phyloP scores from a whole-genome alignment of 1,140 invertebrate species.

The Drosophila paulistorum region DNA sequence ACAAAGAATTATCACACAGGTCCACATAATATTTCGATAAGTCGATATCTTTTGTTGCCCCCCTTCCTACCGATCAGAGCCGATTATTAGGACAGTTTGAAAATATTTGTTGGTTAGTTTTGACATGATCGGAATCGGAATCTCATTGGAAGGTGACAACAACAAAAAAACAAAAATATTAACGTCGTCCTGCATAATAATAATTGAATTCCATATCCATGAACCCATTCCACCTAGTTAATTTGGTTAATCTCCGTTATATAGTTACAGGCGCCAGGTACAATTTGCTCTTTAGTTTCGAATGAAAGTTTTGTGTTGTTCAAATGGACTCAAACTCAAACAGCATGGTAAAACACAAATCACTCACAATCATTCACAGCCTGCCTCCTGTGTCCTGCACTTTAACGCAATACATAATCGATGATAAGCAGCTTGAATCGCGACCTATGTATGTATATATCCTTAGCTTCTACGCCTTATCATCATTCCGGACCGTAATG shows the following conservation, averaged over 20 bases:
- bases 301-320: slow-evolving; percentile 2
- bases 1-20: neutral
- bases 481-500: neutral
- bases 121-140: too few relatives aligned
- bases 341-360: neutral
- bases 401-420: neutral
- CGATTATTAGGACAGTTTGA: neutral
- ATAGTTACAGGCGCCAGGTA: slow-evolving; percentile 13
- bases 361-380: slow-evolving; percentile 11
- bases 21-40: neutral
- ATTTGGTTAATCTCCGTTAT: slow-evolving; percentile 3
- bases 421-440: neutral
- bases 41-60: too few relatives aligned
- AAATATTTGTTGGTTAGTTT: too few relatives aligned
- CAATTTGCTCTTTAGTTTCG: slow-evolving; percentile 1
- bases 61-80: neutral
- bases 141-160: neutral
- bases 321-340: slow-evolving; percentile 3
- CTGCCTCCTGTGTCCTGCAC: neutral
- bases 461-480: neutral
- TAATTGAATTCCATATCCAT: too few relatives aligned
- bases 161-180: too few relatives aligned
- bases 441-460: neutral
- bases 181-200: too few relatives aligned
- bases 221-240: too few relatives aligned